Evolutionary conservation across 2,888 invertebrate genomes (phyloP).

Genomic region (Tuta absoluta): DNA sequence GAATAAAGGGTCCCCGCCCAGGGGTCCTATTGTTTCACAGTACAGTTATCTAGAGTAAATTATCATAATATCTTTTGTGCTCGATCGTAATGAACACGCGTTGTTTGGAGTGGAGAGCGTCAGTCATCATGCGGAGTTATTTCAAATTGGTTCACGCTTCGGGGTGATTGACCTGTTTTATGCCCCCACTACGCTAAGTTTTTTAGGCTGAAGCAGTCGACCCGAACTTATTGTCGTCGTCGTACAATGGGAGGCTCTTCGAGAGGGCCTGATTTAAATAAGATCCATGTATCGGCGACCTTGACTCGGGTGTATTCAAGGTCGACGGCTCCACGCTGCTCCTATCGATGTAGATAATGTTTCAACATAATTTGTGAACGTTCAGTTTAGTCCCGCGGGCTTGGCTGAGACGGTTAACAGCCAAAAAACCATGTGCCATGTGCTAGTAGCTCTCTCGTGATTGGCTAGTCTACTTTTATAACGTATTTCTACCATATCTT

Average conservation of each 20-base stretch:
- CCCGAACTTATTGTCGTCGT: conserved; percentile 65
- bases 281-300: conserved; percentile 57
- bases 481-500: background rate
- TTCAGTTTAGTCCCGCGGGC: conserved; percentile 33
- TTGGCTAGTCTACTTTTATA: background rate
- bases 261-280: conserved; percentile 51
- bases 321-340: conserved; percentile 59
- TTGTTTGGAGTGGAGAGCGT: conserved; percentile 41
- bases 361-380: conserved; percentile 2
- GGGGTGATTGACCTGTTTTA: conserved; percentile 65
- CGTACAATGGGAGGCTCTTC: conserved; percentile 64
- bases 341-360: conserved; percentile 29
- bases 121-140: conserved; percentile 54
- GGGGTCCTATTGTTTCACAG: conserved; percentile 31
- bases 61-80: conserved; percentile 43
- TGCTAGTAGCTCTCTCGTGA: background rate
- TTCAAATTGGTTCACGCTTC: conserved; percentile 67
- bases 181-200: conserved; percentile 56
- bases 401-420: conserved; percentile 13
- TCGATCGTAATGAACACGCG: conserved; percentile 38
- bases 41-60: conserved; percentile 31
- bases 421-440: conserved; percentile 8
- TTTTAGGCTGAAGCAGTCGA: conserved; percentile 62
- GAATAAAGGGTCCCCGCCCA: conserved; percentile 26
- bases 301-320: conserved; percentile 69